Base-by-base conservation (phyloP, 2,888 invertebrate species). In the Tetanocera ferruginea region DNA sequence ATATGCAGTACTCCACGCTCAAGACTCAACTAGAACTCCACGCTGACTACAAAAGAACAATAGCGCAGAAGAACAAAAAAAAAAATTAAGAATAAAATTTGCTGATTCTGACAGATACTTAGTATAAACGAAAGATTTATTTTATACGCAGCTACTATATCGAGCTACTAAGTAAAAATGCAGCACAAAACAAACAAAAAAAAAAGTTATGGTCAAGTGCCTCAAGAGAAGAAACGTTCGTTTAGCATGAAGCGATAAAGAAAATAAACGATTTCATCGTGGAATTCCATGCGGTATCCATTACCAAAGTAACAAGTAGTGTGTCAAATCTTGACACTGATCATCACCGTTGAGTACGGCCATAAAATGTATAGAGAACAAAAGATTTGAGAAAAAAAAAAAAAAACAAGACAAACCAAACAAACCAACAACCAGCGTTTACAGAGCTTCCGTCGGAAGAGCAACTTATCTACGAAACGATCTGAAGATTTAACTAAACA, bases 241-340 rank as follows among this genome's bases (percentile, higher is more conserved):
- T 70, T 70, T 70, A 25, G n/a, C 64, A 49, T 70, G 25, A 51
- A 52, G 28, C 23, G 37, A 3, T 67, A 67, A 43, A 23, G n/a
- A 34, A 37, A 55, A n/a, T 55, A 64, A 34, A 19, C 34, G 28
- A 23, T 8, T 1, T 17, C 4, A 31, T 28, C 9, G 25, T 11
- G 11, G 67, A 55, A 55, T 19, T 19, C 9, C 49, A 43, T 43
- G 23, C 37, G 31, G 31, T 23, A 67, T 23, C 9, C 37, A 67
- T n/a, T 67, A 14, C 23, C 49, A 23, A 23, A 37, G 67, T 52
- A 71, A 52, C 79, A 76, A 78, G 79, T 79, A 77, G 79, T 79
- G 77, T 83, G 83, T 83, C 84, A 87, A 87, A 87, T 87, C 88
- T 88, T 88, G 86, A 87, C 85, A 87, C 86, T 86, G 88, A 87